A percentile compares a stretch with the other conserved stretches of the same genome.
Evolutionary conservation across 1,140 invertebrate genomes (phyloP).

Genomic region (Augochlora pura): DNA sequence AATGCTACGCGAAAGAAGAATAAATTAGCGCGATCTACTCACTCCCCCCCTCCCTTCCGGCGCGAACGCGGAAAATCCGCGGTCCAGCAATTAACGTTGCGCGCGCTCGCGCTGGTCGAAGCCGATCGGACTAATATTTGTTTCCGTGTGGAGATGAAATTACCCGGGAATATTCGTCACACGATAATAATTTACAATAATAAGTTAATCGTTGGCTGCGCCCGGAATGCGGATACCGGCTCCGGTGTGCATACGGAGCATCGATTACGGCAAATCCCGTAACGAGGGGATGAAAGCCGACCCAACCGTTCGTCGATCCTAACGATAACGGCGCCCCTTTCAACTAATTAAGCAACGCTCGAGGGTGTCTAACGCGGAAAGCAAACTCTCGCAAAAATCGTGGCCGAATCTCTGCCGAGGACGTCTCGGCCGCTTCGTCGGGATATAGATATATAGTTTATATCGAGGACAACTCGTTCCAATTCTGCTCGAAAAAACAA

Average conservation of each 20-base stretch:
- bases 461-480: no score
- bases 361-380: not conserved
- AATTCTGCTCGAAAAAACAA: no score
- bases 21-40: no score
- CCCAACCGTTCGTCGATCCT: conserved; percentile 29
- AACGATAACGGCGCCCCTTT: conserved; percentile 44
- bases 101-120: not conserved
- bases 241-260: conserved; percentile 20
- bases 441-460: no score
- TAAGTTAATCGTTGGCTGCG: conserved; percentile 13
- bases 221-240: conserved; percentile 20
- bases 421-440: not conserved
- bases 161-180: not conserved
- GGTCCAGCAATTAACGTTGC: not conserved
- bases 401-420: not conserved
- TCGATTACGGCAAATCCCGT: conserved; percentile 40
- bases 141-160: not conserved
- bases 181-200: not conserved
- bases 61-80: no score
- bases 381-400: conserved; percentile 23
- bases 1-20: no score
- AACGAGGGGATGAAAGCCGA: conserved; percentile 26
- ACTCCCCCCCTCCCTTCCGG: no score
- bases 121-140: not conserved
- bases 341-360: conserved; percentile 36